phyloP scores from a whole-genome alignment of 2,888 invertebrate species.

The Drosophila siamana region DNA sequence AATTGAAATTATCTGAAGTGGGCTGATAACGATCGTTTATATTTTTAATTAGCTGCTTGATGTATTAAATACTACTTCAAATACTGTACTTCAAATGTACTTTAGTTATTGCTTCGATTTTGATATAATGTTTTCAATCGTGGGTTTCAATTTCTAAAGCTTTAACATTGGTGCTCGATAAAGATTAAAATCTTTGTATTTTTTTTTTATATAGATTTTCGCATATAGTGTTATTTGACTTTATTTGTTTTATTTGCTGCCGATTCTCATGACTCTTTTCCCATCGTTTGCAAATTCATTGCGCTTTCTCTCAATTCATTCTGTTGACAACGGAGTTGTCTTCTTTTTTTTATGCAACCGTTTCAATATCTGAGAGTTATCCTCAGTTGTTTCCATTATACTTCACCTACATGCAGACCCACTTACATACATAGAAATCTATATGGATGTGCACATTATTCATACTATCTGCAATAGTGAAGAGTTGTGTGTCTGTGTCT shows the following conservation, averaged over 20 bases:
- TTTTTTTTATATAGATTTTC: too few species aligned
- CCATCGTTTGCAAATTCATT: not conserved
- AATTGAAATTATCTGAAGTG: too few species aligned
- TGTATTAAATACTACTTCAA: too few species aligned
- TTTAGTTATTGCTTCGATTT: too few species aligned
- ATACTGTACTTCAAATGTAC: too few species aligned
- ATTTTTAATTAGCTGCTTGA: too few species aligned
- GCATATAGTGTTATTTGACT: too few species aligned
- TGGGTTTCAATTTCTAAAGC: not conserved
- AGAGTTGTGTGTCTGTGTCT: slow-evolving; percentile 23
- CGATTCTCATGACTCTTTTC: not conserved
- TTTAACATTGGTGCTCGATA: too few species aligned
- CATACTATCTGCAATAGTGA: slow-evolving; percentile 5
- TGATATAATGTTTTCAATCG: too few species aligned
- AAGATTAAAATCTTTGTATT: too few species aligned
- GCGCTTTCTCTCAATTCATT: not conserved
- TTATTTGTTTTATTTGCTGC: too few species aligned
- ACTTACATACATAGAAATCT: not conserved
- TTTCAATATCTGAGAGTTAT: slow-evolving; percentile 10
- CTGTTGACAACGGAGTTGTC: slow-evolving; percentile 4
- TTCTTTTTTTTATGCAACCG: not conserved
- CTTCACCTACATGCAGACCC: slow-evolving; percentile 49
- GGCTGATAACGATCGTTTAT: too few species aligned
- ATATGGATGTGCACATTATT: not conserved
- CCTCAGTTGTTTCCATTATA: slow-evolving; percentile 45